Conservation (phyloP, 2,888 invertebrate genomes). For the Melikaiella ostensackeni region DNA sequence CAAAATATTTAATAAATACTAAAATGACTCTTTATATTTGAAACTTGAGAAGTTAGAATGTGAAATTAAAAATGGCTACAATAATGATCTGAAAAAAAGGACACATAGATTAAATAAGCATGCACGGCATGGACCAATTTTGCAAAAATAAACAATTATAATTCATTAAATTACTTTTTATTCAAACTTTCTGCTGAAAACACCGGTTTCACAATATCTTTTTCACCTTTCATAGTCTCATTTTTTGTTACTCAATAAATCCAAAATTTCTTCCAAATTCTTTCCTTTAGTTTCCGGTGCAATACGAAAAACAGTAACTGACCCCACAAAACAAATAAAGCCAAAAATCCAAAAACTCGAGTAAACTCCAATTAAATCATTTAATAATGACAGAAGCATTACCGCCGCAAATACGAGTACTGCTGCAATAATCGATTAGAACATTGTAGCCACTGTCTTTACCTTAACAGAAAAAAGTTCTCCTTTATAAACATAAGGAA, state of each 20-base stretch:
- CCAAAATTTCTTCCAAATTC: conserved; percentile 80
- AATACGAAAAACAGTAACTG: conserved; percentile 78
- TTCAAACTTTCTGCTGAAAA: too few species aligned
- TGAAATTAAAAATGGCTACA: too few species aligned
- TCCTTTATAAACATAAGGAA: conserved; percentile 82
- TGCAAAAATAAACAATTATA: too few species aligned
- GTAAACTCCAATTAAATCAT: conserved; percentile 78
- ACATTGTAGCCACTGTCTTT: conserved; percentile 82
- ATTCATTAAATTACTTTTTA: too few species aligned
- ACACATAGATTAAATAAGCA: too few species aligned
- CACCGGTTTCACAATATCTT: too few species aligned
- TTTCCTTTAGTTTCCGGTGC: conserved; percentile 83
- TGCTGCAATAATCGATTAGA: conserved; percentile 82
- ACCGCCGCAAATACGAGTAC: conserved; percentile 81
- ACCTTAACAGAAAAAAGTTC: conserved; percentile 83
- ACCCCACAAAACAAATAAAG: conserved; percentile 68
- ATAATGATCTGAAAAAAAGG: too few species aligned
- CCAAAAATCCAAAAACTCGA: conserved; percentile 81
- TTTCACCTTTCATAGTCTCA: neutral
- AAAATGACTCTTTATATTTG: too few species aligned
- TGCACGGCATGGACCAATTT: too few species aligned
- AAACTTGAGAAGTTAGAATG: too few species aligned
- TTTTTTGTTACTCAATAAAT: conserved; percentile 56
- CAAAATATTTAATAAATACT: too few species aligned
- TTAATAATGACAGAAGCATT: conserved; percentile 80